Percentiles rank a stretch among this genome's conserved stretches.
Conservation (phyloP, 2,888 invertebrate species). For the Eupithecia pulchellata region DNA sequence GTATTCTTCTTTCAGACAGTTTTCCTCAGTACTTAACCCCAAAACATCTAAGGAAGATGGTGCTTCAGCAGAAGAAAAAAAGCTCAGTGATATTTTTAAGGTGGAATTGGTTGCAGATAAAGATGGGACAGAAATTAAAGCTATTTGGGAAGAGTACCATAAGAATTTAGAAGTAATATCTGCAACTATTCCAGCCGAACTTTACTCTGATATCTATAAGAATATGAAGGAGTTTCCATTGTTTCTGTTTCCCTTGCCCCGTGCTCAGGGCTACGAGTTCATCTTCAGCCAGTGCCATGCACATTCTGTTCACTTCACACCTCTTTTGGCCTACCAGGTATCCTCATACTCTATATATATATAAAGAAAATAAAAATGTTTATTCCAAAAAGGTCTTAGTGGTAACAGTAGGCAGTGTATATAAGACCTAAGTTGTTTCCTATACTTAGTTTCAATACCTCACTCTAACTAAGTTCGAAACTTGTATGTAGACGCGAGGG, state of each 20-base stretch:
- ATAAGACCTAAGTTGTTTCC: too few relatives aligned
- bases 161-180: conserved; percentile 90
- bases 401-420: too few relatives aligned
- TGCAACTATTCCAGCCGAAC: conserved; percentile 87
- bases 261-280: conserved; percentile 94
- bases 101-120: conserved; percentile 90
- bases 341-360: background rate
- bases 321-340: conserved; percentile 93
- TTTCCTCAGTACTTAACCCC: conserved; percentile 87
- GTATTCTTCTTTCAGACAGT: conserved; percentile 82
- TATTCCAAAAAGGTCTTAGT: too few relatives aligned
- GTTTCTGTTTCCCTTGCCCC: conserved; percentile 92
- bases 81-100: conserved; percentile 91
- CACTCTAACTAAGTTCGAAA: too few relatives aligned
- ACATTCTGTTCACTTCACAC: conserved; percentile 92
- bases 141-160: conserved; percentile 93
- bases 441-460: too few relatives aligned
- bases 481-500: too few relatives aligned
- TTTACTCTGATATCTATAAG: conserved; percentile 85
- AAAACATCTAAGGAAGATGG: conserved; percentile 74
- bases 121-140: conserved; percentile 88
- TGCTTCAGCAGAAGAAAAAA: conserved; percentile 64
- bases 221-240: conserved; percentile 87
- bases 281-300: conserved; percentile 90
- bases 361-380: too few relatives aligned